These are phyloP conservation scores for Condylostylus longicornis DNA, from an alignment of 1,140 invertebrate genomes.

Conservation along the genomic window DNA sequence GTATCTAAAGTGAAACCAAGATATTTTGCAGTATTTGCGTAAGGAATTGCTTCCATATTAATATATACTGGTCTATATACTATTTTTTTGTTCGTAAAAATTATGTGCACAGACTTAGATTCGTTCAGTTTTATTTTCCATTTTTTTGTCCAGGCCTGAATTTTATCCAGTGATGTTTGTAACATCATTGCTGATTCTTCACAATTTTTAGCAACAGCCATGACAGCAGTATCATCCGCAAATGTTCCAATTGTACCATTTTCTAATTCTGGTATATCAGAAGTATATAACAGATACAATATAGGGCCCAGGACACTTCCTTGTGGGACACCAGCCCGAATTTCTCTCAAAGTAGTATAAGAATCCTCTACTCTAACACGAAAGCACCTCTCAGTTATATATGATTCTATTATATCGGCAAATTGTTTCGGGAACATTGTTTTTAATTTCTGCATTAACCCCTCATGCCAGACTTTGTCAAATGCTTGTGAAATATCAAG, in stretches of 20 bases:
- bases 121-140: slow-evolving; percentile 19
- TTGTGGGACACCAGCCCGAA: slow-evolving; percentile 16
- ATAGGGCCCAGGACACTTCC: slow-evolving; percentile 12
- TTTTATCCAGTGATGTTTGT: slow-evolving; percentile 8
- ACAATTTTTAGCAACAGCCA: slow-evolving; percentile 1
- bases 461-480: too few species aligned
- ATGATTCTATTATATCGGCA: too few species aligned
- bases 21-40: too few species aligned
- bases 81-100: slow-evolving; percentile 7
- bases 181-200: slow-evolving; percentile 7
- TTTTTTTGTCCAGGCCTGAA: slow-evolving; percentile 12
- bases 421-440: too few species aligned
- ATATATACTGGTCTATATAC: background rate
- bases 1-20: slow-evolving; percentile 17
- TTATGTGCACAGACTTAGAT: slow-evolving; percentile 16
- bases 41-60: too few species aligned
- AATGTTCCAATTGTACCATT: slow-evolving; percentile 8
- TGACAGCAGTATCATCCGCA: slow-evolving; percentile 17
- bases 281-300: slow-evolving; percentile 12
- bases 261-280: slow-evolving; percentile 8
- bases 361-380: slow-evolving; percentile 10
- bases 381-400: slow-evolving; percentile 15
- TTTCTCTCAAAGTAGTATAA: slow-evolving; percentile 6
- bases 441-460: too few species aligned
- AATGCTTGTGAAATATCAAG: too few species aligned